These are phyloP conservation scores for Chlorops oryzae DNA, from an alignment of 1,140 invertebrate species.

Conservation along the genomic window DNA sequence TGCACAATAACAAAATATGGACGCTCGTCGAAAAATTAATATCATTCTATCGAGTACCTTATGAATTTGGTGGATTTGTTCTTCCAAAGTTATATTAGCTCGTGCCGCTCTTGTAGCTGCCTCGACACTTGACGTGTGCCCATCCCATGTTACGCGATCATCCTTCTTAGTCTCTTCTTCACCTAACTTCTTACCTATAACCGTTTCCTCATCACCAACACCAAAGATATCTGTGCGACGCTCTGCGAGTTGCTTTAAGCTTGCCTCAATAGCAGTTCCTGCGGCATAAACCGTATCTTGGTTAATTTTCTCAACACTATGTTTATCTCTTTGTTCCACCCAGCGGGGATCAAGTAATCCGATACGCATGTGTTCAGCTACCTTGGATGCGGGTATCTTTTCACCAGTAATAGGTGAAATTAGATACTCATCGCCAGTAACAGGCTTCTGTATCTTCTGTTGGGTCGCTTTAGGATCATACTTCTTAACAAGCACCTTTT, in stretches of 20 bases:
- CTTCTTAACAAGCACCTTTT: constrained; percentile 93
- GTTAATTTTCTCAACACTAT: constrained; percentile 61
- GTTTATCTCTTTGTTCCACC: constrained; percentile 92
- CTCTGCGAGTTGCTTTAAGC: constrained; percentile 92
- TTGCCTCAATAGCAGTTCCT: constrained; percentile 89
- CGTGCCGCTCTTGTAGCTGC: constrained; percentile 84
- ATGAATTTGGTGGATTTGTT: constrained; percentile 96
- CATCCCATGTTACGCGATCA: constrained; percentile 95
- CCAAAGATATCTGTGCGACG: constrained; percentile 99
- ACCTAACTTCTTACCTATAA: constrained; percentile 98
- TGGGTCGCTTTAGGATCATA: constrained; percentile 88
- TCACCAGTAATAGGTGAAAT: constrained; percentile 98
- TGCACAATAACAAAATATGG: constrained; percentile 12
- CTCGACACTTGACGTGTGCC: constrained; percentile 92
- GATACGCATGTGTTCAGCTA: constrained; percentile 97
- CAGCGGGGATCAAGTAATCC: constrained; percentile 95
- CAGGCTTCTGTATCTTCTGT: constrained; percentile 53
- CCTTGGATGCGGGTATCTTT: constrained; percentile 91
- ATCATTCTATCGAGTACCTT: constrained; percentile 53
- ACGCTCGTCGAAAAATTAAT: background rate
- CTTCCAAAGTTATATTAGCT: constrained; percentile 92
- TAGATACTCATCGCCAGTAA: constrained; percentile 78
- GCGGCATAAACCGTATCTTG: constrained; percentile 60
- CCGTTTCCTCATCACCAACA: constrained; percentile 95
- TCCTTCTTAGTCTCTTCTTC: constrained; percentile 86